Conservation (phyloP, 2,797 vertebrate genomes). For the Phoeniculus purpureus region DNA sequence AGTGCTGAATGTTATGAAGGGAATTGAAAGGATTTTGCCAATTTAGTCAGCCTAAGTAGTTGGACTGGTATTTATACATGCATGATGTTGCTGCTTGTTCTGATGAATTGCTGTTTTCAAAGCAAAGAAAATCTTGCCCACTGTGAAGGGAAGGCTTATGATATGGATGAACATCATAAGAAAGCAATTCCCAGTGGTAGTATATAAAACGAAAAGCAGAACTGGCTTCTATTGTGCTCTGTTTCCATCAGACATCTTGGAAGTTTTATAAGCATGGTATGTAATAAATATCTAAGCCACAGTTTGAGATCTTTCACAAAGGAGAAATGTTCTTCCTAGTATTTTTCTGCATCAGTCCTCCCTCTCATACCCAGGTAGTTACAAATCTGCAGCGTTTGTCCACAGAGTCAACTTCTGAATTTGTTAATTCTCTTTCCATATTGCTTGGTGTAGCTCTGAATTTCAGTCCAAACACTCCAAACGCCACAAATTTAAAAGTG, state of each 20-base stretch:
- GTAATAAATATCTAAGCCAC: conserved; percentile 59
- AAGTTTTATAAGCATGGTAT: conserved; percentile 30
- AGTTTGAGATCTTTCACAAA: conserved; percentile 38
- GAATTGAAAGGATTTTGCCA: conserved; percentile 19
- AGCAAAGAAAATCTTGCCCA: conserved; percentile 58
- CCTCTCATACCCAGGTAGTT: not conserved
- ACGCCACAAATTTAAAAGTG: not conserved
- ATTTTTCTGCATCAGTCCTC: conserved; percentile 10
- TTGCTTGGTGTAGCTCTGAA: not conserved
- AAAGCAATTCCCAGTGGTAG: conserved; percentile 60
- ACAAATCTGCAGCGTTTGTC: conserved; percentile 29
- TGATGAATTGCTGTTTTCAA: conserved; percentile 48
- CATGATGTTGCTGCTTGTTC: conserved; percentile 24
- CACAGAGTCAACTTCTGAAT: conserved; percentile 28
- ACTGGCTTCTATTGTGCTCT: conserved; percentile 52
- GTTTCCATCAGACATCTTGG: conserved; percentile 59
- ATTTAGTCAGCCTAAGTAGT: not conserved
- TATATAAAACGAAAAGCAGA: conserved; percentile 68
- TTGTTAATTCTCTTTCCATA: conserved; percentile 54
- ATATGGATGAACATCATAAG: conserved; percentile 65
- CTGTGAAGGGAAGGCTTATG: conserved; percentile 54
- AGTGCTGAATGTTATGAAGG: not conserved
- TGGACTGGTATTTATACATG: conserved; percentile 12
- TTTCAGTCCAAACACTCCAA: conserved; percentile 14
- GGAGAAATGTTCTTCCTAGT: conserved; percentile 26